Conservation (phyloP, 2,888 invertebrate species). For the Pheosia tremula region DNA sequence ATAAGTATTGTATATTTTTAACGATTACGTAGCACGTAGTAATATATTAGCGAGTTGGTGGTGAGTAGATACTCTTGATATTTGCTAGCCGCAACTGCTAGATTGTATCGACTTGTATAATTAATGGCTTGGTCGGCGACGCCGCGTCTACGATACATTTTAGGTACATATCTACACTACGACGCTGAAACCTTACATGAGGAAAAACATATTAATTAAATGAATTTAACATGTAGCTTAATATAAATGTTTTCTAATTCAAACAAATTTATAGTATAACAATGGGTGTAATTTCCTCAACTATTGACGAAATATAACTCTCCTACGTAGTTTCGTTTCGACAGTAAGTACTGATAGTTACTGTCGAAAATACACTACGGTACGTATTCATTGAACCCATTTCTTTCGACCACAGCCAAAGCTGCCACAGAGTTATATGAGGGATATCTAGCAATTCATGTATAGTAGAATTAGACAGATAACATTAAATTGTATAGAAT, state of each 20-base stretch:
- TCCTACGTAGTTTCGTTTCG: too few relatives aligned
- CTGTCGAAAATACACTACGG: too few relatives aligned
- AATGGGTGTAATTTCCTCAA: too few relatives aligned
- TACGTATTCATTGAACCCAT: too few relatives aligned
- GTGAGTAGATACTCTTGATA: neutral
- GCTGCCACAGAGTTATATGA: too few relatives aligned
- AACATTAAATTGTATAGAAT: conserved; percentile 15
- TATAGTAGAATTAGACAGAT: too few relatives aligned
- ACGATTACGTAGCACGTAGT: neutral
- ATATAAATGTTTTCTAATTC: too few relatives aligned
- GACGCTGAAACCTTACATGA: neutral
- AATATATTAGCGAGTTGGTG: neutral
- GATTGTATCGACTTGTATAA: conserved; percentile 2
- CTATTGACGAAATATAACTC: too few relatives aligned
- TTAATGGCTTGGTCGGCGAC: neutral
- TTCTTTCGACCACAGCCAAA: too few relatives aligned
- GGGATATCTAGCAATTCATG: too few relatives aligned
- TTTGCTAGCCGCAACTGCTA: neutral
- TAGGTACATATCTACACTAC: neutral
- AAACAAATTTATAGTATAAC: too few relatives aligned
- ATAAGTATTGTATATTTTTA: neutral
- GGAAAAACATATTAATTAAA: neutral
- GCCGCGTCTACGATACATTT: neutral
- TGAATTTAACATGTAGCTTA: neutral
- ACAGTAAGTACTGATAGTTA: too few relatives aligned